Percentiles rank a stretch among this genome's conserved stretches.
These are phyloP conservation scores for Popillia japonica DNA, from an alignment of 1,140 invertebrate species.

Conservation along the genomic window DNA sequence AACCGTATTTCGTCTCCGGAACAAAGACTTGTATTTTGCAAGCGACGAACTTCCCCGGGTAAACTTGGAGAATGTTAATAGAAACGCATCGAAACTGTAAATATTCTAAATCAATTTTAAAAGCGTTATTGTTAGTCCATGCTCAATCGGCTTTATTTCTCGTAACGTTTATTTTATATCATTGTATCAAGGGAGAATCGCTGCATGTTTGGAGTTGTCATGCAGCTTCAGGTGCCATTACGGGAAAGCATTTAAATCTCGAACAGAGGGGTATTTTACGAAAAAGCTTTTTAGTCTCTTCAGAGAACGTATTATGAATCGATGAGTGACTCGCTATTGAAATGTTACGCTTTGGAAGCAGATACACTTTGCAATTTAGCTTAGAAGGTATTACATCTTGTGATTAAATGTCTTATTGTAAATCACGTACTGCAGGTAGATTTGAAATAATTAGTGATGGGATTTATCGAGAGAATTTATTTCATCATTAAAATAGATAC, in stretches of 20 bases:
- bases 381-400: too few species aligned
- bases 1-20: neutral
- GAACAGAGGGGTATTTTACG: neutral
- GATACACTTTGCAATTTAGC: too few species aligned
- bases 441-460: too few species aligned
- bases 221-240: neutral
- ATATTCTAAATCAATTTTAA: conserved; percentile 8
- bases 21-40: conserved; percentile 11
- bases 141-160: conserved; percentile 1
- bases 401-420: too few species aligned
- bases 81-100: conserved; percentile 3
- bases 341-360: too few species aligned
- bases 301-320: neutral
- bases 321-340: neutral
- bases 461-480: too few species aligned
- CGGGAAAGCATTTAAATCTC: neutral
- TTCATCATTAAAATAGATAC: too few species aligned
- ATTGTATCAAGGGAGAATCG: neutral
- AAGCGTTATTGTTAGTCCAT: conserved; percentile 10
- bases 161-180: neutral
- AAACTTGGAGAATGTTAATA: conserved; percentile 11
- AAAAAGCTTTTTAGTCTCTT: neutral
- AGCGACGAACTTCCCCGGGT: neutral
- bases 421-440: too few species aligned
- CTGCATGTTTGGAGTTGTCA: neutral